Base-by-base conservation (phyloP, 2,888 invertebrate species). In the Cataglyphis livida region DNA sequence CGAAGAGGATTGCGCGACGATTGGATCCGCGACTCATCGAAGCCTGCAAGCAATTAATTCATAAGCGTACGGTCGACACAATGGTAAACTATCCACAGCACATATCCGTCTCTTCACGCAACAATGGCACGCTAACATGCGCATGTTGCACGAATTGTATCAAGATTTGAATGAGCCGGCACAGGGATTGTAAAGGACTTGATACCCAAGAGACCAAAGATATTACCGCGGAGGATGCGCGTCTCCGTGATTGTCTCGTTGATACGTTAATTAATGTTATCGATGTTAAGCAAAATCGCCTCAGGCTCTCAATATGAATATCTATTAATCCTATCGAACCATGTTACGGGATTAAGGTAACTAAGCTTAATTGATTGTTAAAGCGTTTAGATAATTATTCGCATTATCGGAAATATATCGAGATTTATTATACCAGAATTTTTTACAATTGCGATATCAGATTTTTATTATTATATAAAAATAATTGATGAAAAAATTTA, bases 211-310 rank as follows among this genome's bases (percentile, higher is more conserved):
- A 78, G 65, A 73, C 66, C 82, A 62, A 89, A 87, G 85, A 84
- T 57, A 89, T 87, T 83, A 73, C 75, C 85, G 62, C 74, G 74
- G 83, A 84, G 81, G 81, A 86, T 82, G 79, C 71, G 78, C 84
- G 84, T 87, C 84, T 83, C 84, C 62, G n/a, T 70, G 73, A 87
- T 87, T 87, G 86, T 88, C 84, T 86, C 84, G 81, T 89, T 91
- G 90, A 91, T 91, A 91, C 90, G 91, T 91, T 92, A 92, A 92
- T 92, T 91, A 91, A 91, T 82, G 87, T 91, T 91, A 91, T 92
- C 89, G 89, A 90, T 88, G 89, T 81, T 78, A 82, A 65, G 75
- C 65, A 59, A 73, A 64, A 54, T 68, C 51, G 81, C 76, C 68
- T 68, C 68, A 62, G 66, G 62, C 65, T 71, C 65, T 59, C 84